These are phyloP conservation scores for Lophotriccus pileatus DNA, from an alignment of 2,797 vertebrate species.

Conservation along the genomic window DNA sequence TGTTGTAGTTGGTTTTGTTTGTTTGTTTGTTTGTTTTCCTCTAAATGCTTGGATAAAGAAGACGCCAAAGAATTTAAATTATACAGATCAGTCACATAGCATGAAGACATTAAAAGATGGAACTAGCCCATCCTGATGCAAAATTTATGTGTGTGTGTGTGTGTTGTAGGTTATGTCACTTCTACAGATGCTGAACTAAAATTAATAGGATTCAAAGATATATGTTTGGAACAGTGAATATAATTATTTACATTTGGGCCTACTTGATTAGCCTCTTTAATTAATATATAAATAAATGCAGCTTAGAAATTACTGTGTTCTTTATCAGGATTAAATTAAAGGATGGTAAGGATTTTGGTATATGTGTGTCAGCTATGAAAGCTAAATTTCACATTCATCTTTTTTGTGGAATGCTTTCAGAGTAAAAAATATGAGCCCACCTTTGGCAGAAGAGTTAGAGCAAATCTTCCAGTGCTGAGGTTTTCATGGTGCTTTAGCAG, in stretches of 20 bases:
- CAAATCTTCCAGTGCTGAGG: background rate
- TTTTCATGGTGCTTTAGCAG: constrained; percentile 18
- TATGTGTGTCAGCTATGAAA: background rate
- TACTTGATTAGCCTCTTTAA: background rate
- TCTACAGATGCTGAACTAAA: background rate
- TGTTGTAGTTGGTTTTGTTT: background rate
- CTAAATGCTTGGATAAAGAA: background rate
- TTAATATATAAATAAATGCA: background rate
- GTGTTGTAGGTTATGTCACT: background rate
- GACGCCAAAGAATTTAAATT: background rate
- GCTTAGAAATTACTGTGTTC: background rate
- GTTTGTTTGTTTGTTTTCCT: background rate
- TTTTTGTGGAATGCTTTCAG: background rate
- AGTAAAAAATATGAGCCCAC: background rate
- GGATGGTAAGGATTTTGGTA: background rate
- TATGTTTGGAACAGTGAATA: background rate
- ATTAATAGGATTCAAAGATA: background rate
- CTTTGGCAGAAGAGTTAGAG: background rate
- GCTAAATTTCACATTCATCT: background rate
- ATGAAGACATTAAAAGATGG: background rate
- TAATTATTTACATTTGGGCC: background rate
- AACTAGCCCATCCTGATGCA: background rate
- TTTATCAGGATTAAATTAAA: background rate
- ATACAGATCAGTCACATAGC: background rate
- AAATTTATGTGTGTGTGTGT: background rate